Evolutionary conservation across 2,888 invertebrate species (phyloP), one percentile per base, ranked within the genome.

Genomic region (Tortrix viridana): DNA sequence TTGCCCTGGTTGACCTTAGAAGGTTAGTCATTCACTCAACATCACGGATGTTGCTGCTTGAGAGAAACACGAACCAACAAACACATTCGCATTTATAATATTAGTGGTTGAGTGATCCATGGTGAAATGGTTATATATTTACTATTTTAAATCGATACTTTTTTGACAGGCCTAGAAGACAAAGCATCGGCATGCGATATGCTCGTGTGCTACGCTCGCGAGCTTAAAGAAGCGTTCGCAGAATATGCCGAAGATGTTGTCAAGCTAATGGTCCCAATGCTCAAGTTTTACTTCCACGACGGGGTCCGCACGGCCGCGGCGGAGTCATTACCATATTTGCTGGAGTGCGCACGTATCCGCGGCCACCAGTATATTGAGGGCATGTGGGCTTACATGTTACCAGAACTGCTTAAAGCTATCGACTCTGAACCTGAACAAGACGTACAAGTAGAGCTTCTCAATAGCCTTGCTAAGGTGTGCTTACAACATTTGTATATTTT

Each of bases 101-200:
- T n/a, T 14, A n/a, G 3, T 38, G 38, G n/a, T 38, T 38, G n/a
- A 3, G 14, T 26, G 26, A 1, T 9, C 26, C 4, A 9, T 26
- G 3, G 26, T 26, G 9, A 9, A 26, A 26, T 9, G 26, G 9
- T 26, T n/a, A n/a, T 38, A 14, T 7, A 7, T 52, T 16, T 38
- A 7, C 9, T 5, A 14, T 7, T 38, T n/a, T 14, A 38, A n/a
- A 38, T 52, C 6, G 19, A 50, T 62, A 52, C 38, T 67, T 38
- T 65, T 26, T 37, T 22, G 65, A 4, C 68, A 94, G 96, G 98
- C 70, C 92, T 98, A 61, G 98, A 99, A 88, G 98, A 99, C 85
- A 99, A 98, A 83, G 97, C 98, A 0, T 97, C 97, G 1, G 98
- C 98, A 0, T 98, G 98, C 84, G 97, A 98, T 85, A 98, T 98